Conservation (phyloP, 2,888 invertebrate species). For the Lasioglossum villosulum region DNA sequence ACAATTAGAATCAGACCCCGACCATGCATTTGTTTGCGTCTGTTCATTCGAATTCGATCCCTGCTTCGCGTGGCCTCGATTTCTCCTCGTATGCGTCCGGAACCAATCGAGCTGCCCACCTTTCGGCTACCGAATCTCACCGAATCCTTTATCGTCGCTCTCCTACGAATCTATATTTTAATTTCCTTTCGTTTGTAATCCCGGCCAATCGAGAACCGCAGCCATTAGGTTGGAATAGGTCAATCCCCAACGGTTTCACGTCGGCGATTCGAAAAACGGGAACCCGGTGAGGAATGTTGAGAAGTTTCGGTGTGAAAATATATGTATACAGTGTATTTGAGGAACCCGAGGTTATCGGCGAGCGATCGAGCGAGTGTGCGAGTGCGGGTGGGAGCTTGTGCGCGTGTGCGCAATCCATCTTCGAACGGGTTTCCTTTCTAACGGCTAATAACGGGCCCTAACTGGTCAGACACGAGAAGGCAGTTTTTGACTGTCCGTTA, state of each 20-base stretch:
- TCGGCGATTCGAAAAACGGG: not conserved
- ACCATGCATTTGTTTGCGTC: not conserved
- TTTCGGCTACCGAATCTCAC: not conserved
- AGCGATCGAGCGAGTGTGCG: not conserved
- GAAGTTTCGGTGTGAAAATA: not conserved
- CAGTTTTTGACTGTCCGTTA: conserved; percentile 80
- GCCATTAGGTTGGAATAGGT: not conserved
- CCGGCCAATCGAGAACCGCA: too few relatives aligned
- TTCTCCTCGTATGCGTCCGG: conserved; percentile 36
- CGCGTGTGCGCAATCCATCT: conserved; percentile 56
- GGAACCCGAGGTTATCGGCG: conserved; percentile 7
- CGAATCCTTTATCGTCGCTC: not conserved
- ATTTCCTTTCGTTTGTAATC: not conserved
- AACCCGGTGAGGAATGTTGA: not conserved
- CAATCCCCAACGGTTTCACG: not conserved
- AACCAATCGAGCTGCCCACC: not conserved
- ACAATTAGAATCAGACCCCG: not conserved
- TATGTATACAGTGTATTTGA: conserved; percentile 15
- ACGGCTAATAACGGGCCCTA: conserved; percentile 78
- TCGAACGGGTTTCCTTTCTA: conserved; percentile 81
- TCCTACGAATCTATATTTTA: not conserved
- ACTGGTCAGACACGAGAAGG: conserved; percentile 50
- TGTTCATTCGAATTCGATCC: conserved; percentile 19
- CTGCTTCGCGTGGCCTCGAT: conserved; percentile 39
- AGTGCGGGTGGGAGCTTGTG: not conserved